Percentiles rank a stretch among this genome's conserved stretches.
Conservation (phyloP, 2,888 invertebrate species). For the Oxyteleia sp. region DNA sequence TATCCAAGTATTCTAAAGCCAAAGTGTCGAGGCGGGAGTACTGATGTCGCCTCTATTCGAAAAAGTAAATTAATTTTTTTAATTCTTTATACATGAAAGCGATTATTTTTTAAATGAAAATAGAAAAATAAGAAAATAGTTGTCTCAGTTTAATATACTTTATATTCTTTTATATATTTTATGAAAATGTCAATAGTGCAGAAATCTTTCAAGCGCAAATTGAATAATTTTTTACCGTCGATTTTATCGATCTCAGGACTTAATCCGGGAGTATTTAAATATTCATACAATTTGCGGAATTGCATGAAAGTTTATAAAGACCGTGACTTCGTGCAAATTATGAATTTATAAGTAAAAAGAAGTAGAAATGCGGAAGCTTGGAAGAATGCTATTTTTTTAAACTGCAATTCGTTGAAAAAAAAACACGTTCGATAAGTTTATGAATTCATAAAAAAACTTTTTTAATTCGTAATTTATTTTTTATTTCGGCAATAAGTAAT, state of each 20-base stretch:
- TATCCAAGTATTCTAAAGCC: too few relatives aligned
- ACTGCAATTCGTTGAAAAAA: conserved; percentile 9
- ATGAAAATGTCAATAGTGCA: background rate
- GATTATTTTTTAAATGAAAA: background rate
- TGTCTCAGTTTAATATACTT: background rate
- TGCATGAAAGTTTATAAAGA: conserved; percentile 33
- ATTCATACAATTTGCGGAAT: conserved; percentile 24
- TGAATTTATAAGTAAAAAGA: conserved; percentile 21
- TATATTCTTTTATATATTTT: background rate
- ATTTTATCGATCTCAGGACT: conserved; percentile 41
- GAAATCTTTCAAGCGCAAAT: background rate
- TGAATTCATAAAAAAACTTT: conserved; percentile 36
- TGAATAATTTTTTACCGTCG: conserved; percentile 25
- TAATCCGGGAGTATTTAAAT: conserved; percentile 16
- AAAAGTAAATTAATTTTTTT: background rate
- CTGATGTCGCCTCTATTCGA: background rate
- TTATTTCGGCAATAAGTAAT: conserved; percentile 29
- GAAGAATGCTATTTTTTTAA: conserved; percentile 21
- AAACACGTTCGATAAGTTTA: conserved; percentile 18
- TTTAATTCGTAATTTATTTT: conserved; percentile 51
- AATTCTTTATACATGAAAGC: too few relatives aligned
- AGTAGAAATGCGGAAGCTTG: background rate
- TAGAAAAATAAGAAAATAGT: background rate
- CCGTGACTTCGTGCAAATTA: conserved; percentile 35
- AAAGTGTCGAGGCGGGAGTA: background rate